Evolutionary conservation across 2,113 vertebrate species (phyloP).

Genomic region (Sapajus apella): DNA sequence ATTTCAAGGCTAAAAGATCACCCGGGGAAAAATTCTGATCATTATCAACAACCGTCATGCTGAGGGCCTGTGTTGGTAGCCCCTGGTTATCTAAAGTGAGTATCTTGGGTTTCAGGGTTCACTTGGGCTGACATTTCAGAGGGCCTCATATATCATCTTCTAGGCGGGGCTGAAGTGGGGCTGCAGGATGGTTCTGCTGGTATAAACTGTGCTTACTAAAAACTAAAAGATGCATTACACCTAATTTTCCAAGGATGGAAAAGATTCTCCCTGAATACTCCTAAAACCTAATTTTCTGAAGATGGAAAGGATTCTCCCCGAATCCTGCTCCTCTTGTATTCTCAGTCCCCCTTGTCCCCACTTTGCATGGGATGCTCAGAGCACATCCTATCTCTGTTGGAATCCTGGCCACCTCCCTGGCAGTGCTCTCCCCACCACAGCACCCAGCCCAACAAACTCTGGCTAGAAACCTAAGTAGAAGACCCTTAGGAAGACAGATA

Average conservation of each 20-base stretch:
- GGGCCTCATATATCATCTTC: neutral
- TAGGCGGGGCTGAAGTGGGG: neutral
- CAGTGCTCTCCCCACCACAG: neutral
- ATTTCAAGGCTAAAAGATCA: too few species aligned
- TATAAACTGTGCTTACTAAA: too few species aligned
- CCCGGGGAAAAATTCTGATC: neutral
- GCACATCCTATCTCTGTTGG: neutral
- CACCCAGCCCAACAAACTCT: neutral
- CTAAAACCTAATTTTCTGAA: too few species aligned
- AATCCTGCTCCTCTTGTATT: neutral
- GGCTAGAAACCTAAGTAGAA: neutral
- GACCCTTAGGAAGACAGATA: too few species aligned
- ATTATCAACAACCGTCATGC: neutral
- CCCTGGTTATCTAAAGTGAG: too few species aligned
- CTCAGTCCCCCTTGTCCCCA: fast-evolving
- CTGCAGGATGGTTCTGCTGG: too few species aligned
- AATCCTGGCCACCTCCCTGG: neutral
- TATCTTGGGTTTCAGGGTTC: too few species aligned
- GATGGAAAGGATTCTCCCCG: neutral
- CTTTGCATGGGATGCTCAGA: neutral
- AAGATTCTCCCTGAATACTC: neutral
- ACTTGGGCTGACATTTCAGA: neutral
- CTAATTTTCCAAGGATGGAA: too few species aligned
- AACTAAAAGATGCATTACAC: too few species aligned
- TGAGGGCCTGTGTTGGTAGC: neutral